phyloP scores from a whole-genome alignment of 2,797 vertebrate genomes.

The Psittacula derbiana region DNA sequence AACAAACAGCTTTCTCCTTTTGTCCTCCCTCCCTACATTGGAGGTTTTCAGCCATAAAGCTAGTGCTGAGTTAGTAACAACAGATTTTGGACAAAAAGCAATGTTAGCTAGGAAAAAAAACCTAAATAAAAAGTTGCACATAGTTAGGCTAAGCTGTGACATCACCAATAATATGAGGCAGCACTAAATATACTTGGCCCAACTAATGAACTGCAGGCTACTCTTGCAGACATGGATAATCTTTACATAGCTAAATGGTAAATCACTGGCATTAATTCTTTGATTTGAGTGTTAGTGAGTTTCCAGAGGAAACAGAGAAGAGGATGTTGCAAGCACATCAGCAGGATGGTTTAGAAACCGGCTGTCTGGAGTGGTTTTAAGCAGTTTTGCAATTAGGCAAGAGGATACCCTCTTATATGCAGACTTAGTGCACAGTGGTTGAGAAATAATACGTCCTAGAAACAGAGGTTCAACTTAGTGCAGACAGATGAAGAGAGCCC shows the following conservation, averaged over 20 bases:
- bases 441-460: neutral
- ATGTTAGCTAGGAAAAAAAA: neutral
- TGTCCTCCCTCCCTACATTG: neutral
- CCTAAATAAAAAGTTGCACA: neutral
- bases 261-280: neutral
- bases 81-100: neutral
- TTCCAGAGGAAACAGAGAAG: neutral
- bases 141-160: neutral
- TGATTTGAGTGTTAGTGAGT: neutral
- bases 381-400: constrained; percentile 38
- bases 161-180: neutral
- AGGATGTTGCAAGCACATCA: constrained; percentile 37
- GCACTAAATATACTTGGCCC: neutral
- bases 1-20: neutral
- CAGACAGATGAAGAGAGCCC: neutral
- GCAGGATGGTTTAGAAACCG: neutral
- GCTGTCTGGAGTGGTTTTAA: neutral
- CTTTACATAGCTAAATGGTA: neutral
- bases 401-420: neutral
- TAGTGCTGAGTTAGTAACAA: neutral
- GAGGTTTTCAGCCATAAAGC: neutral
- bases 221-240: neutral
- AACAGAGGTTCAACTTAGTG: neutral
- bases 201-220: neutral
- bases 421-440: neutral